Conservation (phyloP, 2,888 invertebrate genomes). For the Cecidostiba fungosa region DNA sequence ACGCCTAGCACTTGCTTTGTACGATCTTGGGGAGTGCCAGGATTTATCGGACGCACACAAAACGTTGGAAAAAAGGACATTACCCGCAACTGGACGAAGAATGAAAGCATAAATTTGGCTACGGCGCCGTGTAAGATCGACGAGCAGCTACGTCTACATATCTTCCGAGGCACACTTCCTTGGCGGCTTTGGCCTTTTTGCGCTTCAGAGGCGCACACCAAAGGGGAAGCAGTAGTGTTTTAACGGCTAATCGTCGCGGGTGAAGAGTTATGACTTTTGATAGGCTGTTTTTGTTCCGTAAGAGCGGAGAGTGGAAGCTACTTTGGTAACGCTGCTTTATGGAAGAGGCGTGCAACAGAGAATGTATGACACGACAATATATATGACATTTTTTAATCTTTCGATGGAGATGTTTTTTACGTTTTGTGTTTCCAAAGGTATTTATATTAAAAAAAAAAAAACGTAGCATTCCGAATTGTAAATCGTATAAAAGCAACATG, state of each 20-base stretch:
- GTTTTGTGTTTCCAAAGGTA: no score
- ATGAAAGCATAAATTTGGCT: conserved; percentile 56
- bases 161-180: neutral
- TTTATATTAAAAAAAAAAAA: no score
- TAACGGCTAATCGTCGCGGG: conserved; percentile 32
- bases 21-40: conserved; percentile 56
- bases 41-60: conserved; percentile 57
- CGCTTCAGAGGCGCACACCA: neutral
- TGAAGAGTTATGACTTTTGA: conserved; percentile 7
- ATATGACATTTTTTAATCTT: no score
- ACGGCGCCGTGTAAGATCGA: conserved; percentile 45
- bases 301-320: neutral
- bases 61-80: conserved; percentile 43
- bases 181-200: neutral
- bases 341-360: no score
- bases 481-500: neutral
- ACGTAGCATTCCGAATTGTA: neutral
- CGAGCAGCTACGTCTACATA: conserved; percentile 19
- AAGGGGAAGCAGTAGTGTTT: neutral
- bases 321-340: neutral
- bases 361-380: no score
- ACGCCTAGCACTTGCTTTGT: neutral
- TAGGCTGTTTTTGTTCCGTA: neutral
- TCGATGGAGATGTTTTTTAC: no score
- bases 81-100: conserved; percentile 36